These are phyloP conservation scores for Caenorhabditis drosophilae DNA, from an alignment of 2,888 invertebrate genomes.

Conservation along the genomic window DNA sequence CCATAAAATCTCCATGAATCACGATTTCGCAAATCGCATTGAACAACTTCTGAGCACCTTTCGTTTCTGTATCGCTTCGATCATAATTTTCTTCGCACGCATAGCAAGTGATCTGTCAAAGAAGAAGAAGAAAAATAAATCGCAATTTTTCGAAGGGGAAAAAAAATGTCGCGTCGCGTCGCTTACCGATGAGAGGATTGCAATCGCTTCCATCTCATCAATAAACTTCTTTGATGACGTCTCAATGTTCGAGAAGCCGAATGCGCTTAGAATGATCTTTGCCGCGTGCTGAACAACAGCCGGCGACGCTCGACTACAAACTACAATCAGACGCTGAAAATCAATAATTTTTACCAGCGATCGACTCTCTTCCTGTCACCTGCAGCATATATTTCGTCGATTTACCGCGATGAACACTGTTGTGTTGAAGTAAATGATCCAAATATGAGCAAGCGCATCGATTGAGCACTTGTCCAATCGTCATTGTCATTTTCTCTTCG, in stretches of 20 bases:
- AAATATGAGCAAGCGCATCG: conserved; percentile 38
- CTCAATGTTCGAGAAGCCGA: conserved; percentile 20
- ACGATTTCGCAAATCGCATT: background rate
- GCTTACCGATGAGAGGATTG: background rate
- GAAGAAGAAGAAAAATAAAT: background rate
- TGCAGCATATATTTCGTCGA: conserved; percentile 38
- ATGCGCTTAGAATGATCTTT: conserved; percentile 22
- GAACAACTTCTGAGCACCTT: background rate
- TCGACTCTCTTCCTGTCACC: conserved; percentile 8
- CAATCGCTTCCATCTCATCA: conserved; percentile 20
- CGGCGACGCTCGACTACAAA: conserved; percentile 25
- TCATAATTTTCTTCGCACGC: background rate
- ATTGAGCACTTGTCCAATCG: conserved; percentile 25
- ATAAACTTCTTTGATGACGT: conserved; percentile 24
- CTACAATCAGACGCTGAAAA: conserved; percentile 42
- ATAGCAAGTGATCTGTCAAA: conserved; percentile 17
- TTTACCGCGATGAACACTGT: conserved; percentile 34
- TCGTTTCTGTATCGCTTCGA: background rate
- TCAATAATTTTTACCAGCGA: background rate
- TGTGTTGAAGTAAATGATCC: conserved; percentile 35
- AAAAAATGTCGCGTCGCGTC: no score
- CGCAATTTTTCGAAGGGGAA: background rate
- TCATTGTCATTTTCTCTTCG: no score
- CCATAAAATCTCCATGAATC: background rate
- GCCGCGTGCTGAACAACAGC: conserved; percentile 32